These are phyloP conservation scores for Heloderma charlesbogerti DNA, from an alignment of 2,113 vertebrate genomes.

Conservation along the genomic window DNA sequence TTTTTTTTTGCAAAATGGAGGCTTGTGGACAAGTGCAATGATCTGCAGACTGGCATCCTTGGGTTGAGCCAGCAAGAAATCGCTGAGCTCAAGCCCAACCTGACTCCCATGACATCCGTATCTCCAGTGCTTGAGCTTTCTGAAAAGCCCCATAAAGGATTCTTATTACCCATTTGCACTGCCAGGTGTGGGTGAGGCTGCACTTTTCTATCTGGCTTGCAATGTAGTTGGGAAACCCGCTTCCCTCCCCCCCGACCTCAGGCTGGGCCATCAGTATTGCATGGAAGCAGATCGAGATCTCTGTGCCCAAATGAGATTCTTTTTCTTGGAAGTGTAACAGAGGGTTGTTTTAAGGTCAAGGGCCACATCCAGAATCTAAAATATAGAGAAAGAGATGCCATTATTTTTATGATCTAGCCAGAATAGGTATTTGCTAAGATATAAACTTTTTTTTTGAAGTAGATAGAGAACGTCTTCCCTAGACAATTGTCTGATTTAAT, in stretches of 20 bases:
- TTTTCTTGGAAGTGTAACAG: not conserved
- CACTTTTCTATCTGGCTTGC: not conserved
- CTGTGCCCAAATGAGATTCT: not conserved
- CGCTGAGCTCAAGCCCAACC: no score
- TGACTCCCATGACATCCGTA: not conserved
- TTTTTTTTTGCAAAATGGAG: no score
- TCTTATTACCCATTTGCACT: not conserved
- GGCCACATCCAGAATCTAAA: not conserved
- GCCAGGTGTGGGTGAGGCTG: not conserved
- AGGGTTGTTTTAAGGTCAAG: not conserved
- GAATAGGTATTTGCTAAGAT: not conserved
- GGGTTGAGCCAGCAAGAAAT: no score
- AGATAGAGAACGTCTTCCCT: not conserved
- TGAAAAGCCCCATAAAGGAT: no score
- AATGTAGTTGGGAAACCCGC: not conserved
- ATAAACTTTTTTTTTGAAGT: conserved; percentile 6
- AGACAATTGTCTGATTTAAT: not conserved
- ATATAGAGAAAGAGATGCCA: not conserved
- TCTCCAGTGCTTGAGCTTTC: not conserved
- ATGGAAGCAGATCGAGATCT: not conserved
- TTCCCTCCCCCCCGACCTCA: not conserved
- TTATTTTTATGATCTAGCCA: not conserved
- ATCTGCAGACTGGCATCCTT: no score
- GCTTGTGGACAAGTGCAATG: no score
- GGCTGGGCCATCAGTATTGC: not conserved